Percentiles rank a stretch among this genome's conserved stretches.
Evolutionary conservation across 1,140 invertebrate species (phyloP).

Genomic region (Druon quercuslanigerum): DNA sequence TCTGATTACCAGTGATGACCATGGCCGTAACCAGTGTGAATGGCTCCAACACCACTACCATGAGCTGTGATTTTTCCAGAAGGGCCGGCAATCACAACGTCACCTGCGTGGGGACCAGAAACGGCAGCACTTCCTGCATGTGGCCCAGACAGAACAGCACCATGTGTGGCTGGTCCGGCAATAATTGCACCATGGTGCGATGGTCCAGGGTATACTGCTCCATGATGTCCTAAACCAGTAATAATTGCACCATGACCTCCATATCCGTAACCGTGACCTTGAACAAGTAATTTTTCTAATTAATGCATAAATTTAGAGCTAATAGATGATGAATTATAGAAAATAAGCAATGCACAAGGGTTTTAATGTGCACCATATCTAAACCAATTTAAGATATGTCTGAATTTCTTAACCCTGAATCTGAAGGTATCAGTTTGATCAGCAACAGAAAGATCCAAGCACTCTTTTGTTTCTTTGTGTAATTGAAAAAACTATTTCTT

Average conservation of each 20-base stretch:
- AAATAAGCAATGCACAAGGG: too few species aligned
- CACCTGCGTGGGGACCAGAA: slow-evolving; percentile 69
- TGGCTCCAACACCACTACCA: slow-evolving; percentile 67
- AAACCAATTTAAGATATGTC: too few species aligned
- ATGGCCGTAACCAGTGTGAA: slow-evolving; percentile 66
- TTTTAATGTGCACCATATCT: too few species aligned
- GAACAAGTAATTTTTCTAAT: neutral
- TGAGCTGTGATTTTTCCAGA: slow-evolving; percentile 72
- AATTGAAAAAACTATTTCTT: too few species aligned
- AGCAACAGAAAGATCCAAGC: too few species aligned
- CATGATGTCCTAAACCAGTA: slow-evolving; percentile 53
- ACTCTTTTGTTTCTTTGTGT: too few species aligned
- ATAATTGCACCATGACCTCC: slow-evolving; percentile 55
- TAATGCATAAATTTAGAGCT: too few species aligned
- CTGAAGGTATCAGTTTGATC: too few species aligned
- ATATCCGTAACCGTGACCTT: slow-evolving; percentile 51
- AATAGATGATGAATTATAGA: too few species aligned
- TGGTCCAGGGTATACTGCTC: slow-evolving; percentile 51
- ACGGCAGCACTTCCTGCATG: slow-evolving; percentile 68
- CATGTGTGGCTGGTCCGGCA: slow-evolving; percentile 62
- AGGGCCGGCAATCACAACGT: slow-evolving; percentile 70
- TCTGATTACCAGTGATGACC: slow-evolving; percentile 60
- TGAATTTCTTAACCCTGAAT: too few species aligned
- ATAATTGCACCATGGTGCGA: slow-evolving; percentile 54
- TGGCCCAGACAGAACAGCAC: slow-evolving; percentile 67